A percentile compares a stretch with the other conserved stretches of the same genome.
Conservation (phyloP, 2,113 vertebrate species). For the Tragelaphus scriptus region DNA sequence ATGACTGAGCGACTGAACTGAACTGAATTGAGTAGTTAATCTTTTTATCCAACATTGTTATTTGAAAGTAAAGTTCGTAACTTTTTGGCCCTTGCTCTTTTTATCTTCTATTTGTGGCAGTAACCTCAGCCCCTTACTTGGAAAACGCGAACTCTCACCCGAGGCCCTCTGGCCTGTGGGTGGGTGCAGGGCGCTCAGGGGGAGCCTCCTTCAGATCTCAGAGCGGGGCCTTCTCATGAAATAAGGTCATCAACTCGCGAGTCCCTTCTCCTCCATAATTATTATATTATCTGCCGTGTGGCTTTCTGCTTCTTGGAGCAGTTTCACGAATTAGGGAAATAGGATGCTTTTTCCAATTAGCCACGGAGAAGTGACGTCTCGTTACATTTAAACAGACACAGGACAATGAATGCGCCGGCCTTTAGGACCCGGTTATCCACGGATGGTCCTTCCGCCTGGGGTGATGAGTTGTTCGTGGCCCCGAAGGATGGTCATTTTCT, state of each 20-base stretch:
- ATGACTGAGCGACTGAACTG: background rate
- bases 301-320: background rate
- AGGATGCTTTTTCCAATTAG: background rate
- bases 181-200: background rate
- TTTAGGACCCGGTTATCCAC: rapidly evolving
- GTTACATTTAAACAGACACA: background rate
- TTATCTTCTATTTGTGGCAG: background rate
- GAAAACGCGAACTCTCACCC: rapidly evolving
- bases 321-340: background rate
- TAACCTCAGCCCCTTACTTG: background rate
- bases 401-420: background rate
- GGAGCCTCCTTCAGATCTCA: rapidly evolving
- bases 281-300: background rate
- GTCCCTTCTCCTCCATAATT: background rate
- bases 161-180: background rate
- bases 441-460: rapidly evolving
- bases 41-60: background rate
- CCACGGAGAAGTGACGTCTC: background rate
- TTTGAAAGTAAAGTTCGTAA: background rate
- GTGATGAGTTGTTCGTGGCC: background rate
- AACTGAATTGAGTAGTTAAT: background rate
- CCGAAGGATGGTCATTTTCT: background rate
- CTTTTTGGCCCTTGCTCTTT: background rate
- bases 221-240: background rate
- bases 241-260: rapidly evolving